Percentiles rank a stretch among this genome's conserved stretches.
Conservation (phyloP, 1,140 invertebrate species). For the Drosophila nebulosa region DNA sequence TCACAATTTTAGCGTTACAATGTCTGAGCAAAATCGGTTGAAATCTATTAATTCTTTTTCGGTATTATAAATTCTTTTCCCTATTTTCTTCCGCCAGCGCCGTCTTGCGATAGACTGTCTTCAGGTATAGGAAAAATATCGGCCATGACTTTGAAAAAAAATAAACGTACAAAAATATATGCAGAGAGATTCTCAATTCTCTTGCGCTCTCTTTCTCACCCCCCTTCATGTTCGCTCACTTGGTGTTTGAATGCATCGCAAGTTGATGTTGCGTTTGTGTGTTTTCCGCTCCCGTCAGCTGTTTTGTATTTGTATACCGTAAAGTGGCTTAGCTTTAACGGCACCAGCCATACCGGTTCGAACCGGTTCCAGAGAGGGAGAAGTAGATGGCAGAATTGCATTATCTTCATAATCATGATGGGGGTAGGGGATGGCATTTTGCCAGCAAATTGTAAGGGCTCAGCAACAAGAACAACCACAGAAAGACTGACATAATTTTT, state of each 20-base stretch:
- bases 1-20: not conserved
- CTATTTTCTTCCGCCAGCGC: conserved; percentile 42
- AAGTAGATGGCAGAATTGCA: not conserved
- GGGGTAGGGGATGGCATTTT: not conserved
- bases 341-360: not conserved
- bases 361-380: not conserved
- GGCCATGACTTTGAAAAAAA: conserved; percentile 72
- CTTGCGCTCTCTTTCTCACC: not conserved
- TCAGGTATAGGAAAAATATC: conserved; percentile 67
- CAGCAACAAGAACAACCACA: not conserved
- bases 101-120: conserved; percentile 52
- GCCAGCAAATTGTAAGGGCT: not conserved
- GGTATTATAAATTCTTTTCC: conserved; percentile 8
- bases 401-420: not conserved
- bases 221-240: conserved; percentile 6
- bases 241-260: conserved; percentile 1
- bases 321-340: not conserved
- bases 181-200: not conserved
- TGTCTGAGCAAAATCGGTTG: conserved; percentile 12
- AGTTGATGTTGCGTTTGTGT: not conserved
- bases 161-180: conserved; percentile 14
- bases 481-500: not conserved
- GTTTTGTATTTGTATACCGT: not conserved
- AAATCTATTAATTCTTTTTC: not conserved
- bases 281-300: not conserved